Percentiles rank a stretch among this genome's conserved stretches.
phyloP scores from a whole-genome alignment of 2,888 invertebrate genomes.

The Xylocampa areola region DNA sequence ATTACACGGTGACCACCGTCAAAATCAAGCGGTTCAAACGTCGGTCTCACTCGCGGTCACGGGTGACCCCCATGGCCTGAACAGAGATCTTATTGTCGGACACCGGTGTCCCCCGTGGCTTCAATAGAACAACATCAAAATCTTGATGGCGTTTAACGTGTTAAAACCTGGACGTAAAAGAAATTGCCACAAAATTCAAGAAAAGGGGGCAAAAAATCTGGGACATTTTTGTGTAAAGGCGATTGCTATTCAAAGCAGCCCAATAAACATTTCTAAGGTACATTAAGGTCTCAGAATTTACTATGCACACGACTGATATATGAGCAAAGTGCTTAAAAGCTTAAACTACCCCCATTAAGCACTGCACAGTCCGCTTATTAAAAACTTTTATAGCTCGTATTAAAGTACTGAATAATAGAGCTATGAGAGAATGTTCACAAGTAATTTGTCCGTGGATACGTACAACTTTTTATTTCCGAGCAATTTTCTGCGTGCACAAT shows the following conservation, averaged over 20 bases:
- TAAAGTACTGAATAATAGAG: slow-evolving; percentile 34
- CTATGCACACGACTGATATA: slow-evolving; percentile 10
- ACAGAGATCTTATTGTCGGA: too few relatives aligned
- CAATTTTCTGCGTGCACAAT: slow-evolving; percentile 50
- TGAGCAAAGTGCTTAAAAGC: slow-evolving; percentile 28
- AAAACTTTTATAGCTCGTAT: slow-evolving; percentile 45
- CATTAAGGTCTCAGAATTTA: slow-evolving; percentile 21
- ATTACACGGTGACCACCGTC: too few relatives aligned
- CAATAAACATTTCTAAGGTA: slow-evolving; percentile 25
- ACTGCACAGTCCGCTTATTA: slow-evolving; percentile 44
- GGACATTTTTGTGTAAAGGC: slow-evolving; percentile 4
- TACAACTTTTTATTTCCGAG: slow-evolving; percentile 54
- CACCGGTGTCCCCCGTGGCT: too few relatives aligned
- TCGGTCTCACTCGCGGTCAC: too few relatives aligned
- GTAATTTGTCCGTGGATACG: slow-evolving; percentile 44
- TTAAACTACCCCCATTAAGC: slow-evolving; percentile 32
- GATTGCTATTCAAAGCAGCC: slow-evolving; percentile 30
- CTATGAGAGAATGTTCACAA: slow-evolving; percentile 36
- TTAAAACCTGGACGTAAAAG: slow-evolving; percentile 35
- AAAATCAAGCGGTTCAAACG: too few relatives aligned
- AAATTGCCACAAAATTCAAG: slow-evolving; percentile 26
- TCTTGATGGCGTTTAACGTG: too few relatives aligned
- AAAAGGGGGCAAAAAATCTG: slow-evolving; percentile 25
- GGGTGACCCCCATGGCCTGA: too few relatives aligned
- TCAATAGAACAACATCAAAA: too few relatives aligned